Evolutionary conservation across 2,113 vertebrate genomes (phyloP), one percentile per base, ranked within the genome.

Genomic region (Dipodomys stephensi): DNA sequence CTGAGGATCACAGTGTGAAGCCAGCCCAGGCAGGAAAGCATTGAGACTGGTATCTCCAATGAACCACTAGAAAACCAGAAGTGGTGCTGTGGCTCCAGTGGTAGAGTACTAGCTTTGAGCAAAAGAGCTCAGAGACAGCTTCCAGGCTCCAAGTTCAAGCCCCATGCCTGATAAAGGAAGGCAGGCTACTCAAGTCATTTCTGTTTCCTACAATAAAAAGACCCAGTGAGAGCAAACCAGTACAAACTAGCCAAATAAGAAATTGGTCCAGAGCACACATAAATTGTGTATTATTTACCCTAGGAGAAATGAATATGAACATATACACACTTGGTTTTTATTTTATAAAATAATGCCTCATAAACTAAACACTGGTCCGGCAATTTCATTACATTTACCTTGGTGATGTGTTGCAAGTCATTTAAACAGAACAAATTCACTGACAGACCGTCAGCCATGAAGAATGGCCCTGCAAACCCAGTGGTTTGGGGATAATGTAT

Each of bases 331-430:
- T 91, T 74, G 69, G 78, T 87, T 96, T 57, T 96, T 94, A 91
- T 89, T 93, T 91, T 89, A 74, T 78, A 94, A 93, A 95, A 93
- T 77, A 93, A 94, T 93, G 96, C 90, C 73, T 93, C 95, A 90
- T 94, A 93, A 96, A 93, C 93, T 84, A 89, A 96, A 93, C 82
- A 73, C 64, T 27, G 77, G 69, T 92, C 90, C 46, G 68, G 93
- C 71, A 71, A 77, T 77, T 91, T 95, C 90, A 92, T 57, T 67
- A 49, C 87, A 74, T 81, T 96, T 94, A 95, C 78, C 92, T 93
- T 94, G 92, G 88, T 87, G 94, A 93, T 95, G 94, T 83, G 90
- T 96, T 81, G 78, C 84, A 62, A 95, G 78, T 39, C 93, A 82
- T 94, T 97, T 93, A 79, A 91, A 89, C 20, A 96, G 87, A 95